Base-by-base conservation (phyloP, 2,888 invertebrate species). In the Antheraea assamensis region DNA sequence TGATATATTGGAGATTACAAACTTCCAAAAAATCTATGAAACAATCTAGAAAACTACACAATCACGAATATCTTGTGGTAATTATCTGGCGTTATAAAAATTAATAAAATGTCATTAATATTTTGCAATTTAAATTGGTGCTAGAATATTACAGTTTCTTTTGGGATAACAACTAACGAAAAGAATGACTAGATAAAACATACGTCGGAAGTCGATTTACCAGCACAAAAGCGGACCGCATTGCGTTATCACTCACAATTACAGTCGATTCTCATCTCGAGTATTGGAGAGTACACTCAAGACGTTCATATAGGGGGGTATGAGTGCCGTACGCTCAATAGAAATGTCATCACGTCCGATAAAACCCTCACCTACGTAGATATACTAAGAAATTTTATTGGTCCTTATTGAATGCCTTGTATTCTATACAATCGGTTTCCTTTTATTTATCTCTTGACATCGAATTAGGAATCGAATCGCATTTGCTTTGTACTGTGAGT, bases 241-340 rank as follows among this genome's bases (percentile, higher is more conserved):
- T 83, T 81, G 80, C 83, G 79, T 82, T 83, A 79, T 77, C 81
- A 79, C 80, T 78, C 80, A 81, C 85, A 86, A 72, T 74, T 74
- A 72, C 72, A 49, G 74, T 52, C 70, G 70, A 72, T 74, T 72
- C 71, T 78, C 76, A 80, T 78, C 76, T 78, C 76, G 73, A 72
- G 77, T 76, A 77, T 75, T 72, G 72, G 76, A 75, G 70, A 72
- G 76, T 76, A 80, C 73, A 72, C 76, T 78, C 78, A 79, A 82
- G 79, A 71, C 80, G 77, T 79, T 82, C 82, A 80, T 81, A 85
- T 80, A 80, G 81, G 76, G 81, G 76, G 77, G 75, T 75, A 75
- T 77, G 79, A 85, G 87, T 81, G 80, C 84, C 82, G 80, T 82
- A 80, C 78, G 73, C 73, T 84, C 86, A 86, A 87, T 73, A 73